Percentiles rank a stretch among this genome's conserved stretches.
phyloP scores from a whole-genome alignment of 2,113 vertebrate genomes.

The Tetrao urogallus region DNA sequence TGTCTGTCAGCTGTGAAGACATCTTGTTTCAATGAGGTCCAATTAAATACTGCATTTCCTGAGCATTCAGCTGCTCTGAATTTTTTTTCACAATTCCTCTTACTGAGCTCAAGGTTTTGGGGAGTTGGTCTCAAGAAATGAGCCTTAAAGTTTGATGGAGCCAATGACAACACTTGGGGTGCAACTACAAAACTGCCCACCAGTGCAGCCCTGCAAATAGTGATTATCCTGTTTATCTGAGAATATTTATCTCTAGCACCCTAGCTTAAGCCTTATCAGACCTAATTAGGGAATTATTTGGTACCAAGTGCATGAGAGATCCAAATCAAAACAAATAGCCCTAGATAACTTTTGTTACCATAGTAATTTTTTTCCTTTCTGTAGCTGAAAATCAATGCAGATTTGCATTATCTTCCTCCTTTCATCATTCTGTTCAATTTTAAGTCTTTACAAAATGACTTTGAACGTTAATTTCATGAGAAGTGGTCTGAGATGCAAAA shows the following conservation, averaged over 20 bases:
- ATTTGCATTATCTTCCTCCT: neutral
- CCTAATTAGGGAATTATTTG: conserved; percentile 15
- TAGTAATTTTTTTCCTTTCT: neutral
- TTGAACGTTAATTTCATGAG: neutral
- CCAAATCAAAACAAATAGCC: neutral
- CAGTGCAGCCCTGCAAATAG: neutral
- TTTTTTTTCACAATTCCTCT: neutral
- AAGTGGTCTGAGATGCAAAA: neutral
- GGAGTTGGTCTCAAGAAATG: neutral
- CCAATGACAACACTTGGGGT: neutral
- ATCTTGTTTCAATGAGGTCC: neutral
- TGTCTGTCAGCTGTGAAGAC: neutral
- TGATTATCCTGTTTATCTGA: conserved; percentile 2
- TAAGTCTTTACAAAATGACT: neutral
- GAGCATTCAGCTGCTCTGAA: neutral
- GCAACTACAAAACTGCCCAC: neutral
- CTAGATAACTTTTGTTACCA: neutral
- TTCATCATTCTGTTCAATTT: neutral
- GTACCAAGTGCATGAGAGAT: neutral
- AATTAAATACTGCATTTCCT: neutral
- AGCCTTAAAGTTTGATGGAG: neutral
- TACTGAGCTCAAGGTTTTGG: neutral
- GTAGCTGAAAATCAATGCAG: neutral
- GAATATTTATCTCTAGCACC: conserved; percentile 36
- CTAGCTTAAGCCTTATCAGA: conserved; percentile 45